Evolutionary conservation across 2,797 vertebrate genomes (phyloP), one percentile per base, ranked within the genome.

Genomic region (Galagoides demidoff): DNA sequence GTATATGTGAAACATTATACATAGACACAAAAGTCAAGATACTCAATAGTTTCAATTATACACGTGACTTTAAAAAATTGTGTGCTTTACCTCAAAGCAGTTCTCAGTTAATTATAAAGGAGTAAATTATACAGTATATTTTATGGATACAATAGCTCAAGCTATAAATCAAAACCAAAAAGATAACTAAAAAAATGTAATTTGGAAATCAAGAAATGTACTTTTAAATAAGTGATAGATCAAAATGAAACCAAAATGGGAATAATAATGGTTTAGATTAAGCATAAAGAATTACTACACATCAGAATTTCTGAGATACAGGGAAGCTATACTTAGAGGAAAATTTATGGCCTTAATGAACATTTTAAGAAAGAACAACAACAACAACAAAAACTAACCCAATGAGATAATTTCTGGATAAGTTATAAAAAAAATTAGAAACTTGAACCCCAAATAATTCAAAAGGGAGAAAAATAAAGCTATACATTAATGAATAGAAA

Each of bases 81-180:
- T 10, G 37, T 70, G 16, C 9, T 70, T 87, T 12, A 66, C 19
- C 25, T 66, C 14, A 87, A 76, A 86, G 4, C 10, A 81, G 22
- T 1, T 66, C 12, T 89, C 39, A 90, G 64, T 90, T 92, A 94
- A 95, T 87, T 93, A 89, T 10, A 87, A 77, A 70, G 45, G 16
- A 92, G 29, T 66, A 85, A 91, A 89, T 79, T 74, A 90, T 31
- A 74, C 19, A 73, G 12, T 88, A 59, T 73, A 8, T 82, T 70
- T 92, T 92, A 85, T 90, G 3, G n/a, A n/a, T 52, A 71, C 1
- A 94, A 78, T 37, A 74, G 79, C 77, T 95, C 84, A 87, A 86
- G 6, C 52, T 85, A 90, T 94, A 95, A 90, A 95, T 95, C 45
- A 95, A 92, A 95, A 70, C 29, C 23, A 74, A 68, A 93, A 68